Evolutionary conservation across 2,888 invertebrate genomes (phyloP).

Genomic region (Rhogogaster chlorosoma): DNA sequence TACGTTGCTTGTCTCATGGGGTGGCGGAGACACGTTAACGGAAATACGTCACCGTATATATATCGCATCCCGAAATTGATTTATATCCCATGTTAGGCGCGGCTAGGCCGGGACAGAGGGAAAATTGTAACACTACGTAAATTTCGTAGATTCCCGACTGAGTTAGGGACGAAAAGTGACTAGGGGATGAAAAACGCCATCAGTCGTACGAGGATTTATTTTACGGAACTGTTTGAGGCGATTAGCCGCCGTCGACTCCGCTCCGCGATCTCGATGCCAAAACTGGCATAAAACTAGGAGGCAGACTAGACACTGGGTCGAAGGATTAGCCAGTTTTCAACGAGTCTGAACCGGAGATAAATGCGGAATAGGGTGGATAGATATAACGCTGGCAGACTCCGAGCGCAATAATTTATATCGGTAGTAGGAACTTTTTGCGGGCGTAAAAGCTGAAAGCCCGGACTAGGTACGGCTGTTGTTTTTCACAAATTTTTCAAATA

Average conservation of each 20-base stretch:
- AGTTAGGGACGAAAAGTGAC: no score
- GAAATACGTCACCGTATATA: constrained; percentile 10
- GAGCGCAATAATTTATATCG: constrained; percentile 34
- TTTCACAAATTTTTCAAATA: not conserved
- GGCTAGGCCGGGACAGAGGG: no score
- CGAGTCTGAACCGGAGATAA: not conserved
- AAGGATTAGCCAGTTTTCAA: constrained; percentile 36
- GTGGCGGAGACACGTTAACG: not conserved
- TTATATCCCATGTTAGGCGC: not conserved
- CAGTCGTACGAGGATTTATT: no score
- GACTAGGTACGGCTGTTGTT: not conserved
- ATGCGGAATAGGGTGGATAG: not conserved
- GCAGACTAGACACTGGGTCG: not conserved
- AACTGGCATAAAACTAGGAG: not conserved
- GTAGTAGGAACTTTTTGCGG: not conserved
- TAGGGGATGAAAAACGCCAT: no score
- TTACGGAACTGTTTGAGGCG: no score
- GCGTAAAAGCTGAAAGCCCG: not conserved
- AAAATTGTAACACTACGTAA: not conserved
- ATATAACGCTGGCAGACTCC: not conserved
- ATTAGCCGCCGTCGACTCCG: no score
- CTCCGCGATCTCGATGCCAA: not conserved
- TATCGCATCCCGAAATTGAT: not conserved
- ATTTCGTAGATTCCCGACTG: not conserved
- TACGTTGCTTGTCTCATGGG: not conserved